Base-by-base conservation (phyloP, 2,888 invertebrate species). In the Autographa gamma region DNA sequence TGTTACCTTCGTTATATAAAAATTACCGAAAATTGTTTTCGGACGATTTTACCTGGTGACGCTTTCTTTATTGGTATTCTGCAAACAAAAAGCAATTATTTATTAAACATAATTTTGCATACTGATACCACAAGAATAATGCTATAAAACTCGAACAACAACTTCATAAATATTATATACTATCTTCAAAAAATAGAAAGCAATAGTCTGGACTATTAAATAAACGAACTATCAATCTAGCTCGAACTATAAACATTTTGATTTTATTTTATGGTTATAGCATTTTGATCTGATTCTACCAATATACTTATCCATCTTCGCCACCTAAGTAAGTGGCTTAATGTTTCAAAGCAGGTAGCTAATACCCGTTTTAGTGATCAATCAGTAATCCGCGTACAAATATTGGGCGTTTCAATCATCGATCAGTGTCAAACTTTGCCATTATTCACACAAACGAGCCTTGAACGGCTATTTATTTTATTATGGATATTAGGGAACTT, bases 401-500 rank as follows among this genome's bases (percentile, higher is more conserved):
- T 77, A 83, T 81, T 77, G 73, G 76, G 65, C 71, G 66, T 74
- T 84, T 83, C 77, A 79, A 82, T 80, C 86, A 87, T 90, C 86
- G 82, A 88, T 90, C 89, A 89, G 68, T 86, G 88, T 88, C 89
- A 85, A 89, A 89, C 77, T 87, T 84, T 80, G 73, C 80, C 80
- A 81, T 84, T 85, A 84, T 86, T 81, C 81, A 73, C 80, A 79
- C 77, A 85, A 83, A 77, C 71, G 78, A 70, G 79, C 73, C 79
- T 80, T 81, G 69, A 70, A 82, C 77, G 77, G 76, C 67, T 83
- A 83, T 81, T 82, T 81, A 77, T 81, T 82, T 74, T 82, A 77
- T 73, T 76, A 77, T 74, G 70, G 72, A 73, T 73, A 72, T 79
- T 72, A 71, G 61, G 70, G 54, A 76, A 73, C 64, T 70, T 82